Conservation (phyloP, 2,797 vertebrate species). For the Alosa sapidissima region DNA sequence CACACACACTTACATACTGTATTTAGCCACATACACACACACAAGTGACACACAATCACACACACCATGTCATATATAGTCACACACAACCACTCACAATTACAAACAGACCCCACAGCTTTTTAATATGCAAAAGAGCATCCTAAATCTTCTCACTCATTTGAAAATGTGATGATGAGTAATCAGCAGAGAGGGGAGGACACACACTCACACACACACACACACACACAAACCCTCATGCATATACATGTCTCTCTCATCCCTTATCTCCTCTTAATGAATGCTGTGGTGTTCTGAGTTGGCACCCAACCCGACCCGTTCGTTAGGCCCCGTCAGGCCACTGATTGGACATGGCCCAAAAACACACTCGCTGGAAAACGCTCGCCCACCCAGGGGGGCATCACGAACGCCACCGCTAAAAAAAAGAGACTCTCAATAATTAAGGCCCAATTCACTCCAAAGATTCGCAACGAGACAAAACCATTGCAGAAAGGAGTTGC, state of each 20-base stretch:
- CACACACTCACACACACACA: not conserved
- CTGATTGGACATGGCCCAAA: too few relatives aligned
- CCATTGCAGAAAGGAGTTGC: too few relatives aligned
- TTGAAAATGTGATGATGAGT: conserved; percentile 5
- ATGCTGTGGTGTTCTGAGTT: not conserved
- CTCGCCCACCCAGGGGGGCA: too few relatives aligned
- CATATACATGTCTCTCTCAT: not conserved
- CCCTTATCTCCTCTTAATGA: not conserved
- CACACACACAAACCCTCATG: not conserved
- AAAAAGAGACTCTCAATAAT: too few relatives aligned
- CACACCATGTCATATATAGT: not conserved
- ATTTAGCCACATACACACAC: not conserved
- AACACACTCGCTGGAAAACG: too few relatives aligned
- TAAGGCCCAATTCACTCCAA: too few relatives aligned
- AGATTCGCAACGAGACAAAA: too few relatives aligned
- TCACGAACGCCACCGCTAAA: too few relatives aligned
- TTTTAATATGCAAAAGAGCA: not conserved
- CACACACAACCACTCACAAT: not conserved
- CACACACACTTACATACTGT: not conserved
- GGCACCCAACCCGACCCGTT: not conserved
- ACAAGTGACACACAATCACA: not conserved
- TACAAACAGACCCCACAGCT: not conserved
- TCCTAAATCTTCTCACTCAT: conserved; percentile 11
- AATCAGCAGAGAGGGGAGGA: not conserved
- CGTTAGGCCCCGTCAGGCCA: not conserved